phyloP scores from a whole-genome alignment of 2,113 vertebrate genomes.

The Menura novaehollandiae region DNA sequence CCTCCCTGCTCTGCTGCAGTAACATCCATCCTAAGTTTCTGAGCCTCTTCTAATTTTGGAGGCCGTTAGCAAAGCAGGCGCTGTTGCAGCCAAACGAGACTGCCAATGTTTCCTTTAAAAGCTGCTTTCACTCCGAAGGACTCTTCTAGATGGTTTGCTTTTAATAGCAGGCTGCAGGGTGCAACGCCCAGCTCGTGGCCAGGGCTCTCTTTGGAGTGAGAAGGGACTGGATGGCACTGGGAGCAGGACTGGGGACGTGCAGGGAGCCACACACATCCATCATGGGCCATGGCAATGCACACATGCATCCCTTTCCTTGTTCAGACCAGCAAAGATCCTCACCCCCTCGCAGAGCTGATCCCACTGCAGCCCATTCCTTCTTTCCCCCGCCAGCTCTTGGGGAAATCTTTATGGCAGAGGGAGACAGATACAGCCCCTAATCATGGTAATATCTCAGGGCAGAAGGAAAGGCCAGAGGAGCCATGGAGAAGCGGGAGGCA shows the following conservation, averaged over 20 bases:
- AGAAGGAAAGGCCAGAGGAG: not conserved
- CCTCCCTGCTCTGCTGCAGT: not conserved
- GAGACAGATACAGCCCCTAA: not conserved
- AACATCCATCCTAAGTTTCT: slow-evolving; percentile 44
- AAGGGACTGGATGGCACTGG: not conserved
- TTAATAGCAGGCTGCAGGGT: slow-evolving; percentile 49
- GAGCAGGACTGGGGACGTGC: not conserved
- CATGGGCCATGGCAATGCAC: accelerated
- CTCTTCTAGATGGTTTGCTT: slow-evolving; percentile 57
- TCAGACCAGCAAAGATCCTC: not conserved
- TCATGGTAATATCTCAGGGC: not conserved
- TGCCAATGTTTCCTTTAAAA: slow-evolving; percentile 59
- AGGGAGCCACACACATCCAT: not conserved
- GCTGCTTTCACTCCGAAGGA: slow-evolving; percentile 42
- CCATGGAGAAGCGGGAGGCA: not conserved
- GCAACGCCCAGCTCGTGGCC: not conserved
- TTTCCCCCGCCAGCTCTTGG: accelerated
- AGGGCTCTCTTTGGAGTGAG: not conserved
- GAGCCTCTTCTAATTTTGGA: slow-evolving; percentile 63
- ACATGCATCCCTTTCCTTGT: not conserved
- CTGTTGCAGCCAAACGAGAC: slow-evolving; percentile 43
- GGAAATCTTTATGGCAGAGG: not conserved
- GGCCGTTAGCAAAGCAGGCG: slow-evolving; percentile 31
- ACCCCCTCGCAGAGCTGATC: not conserved
- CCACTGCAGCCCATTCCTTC: not conserved